These are phyloP conservation scores for Rhynchonycteris naso DNA, from an alignment of 2,797 vertebrate genomes.

Conservation along the genomic window DNA sequence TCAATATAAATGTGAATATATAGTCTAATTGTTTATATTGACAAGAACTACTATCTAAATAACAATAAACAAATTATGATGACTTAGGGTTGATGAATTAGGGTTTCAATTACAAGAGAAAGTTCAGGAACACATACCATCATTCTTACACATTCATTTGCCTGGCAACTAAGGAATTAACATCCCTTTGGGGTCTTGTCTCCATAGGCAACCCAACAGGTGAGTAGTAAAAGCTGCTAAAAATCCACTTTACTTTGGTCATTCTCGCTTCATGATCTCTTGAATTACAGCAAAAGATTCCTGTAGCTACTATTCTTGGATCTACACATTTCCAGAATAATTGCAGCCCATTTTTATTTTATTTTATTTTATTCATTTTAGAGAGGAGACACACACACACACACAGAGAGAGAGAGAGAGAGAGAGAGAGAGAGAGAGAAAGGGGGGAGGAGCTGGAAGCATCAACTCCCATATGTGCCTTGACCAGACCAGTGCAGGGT, in stretches of 20 bases:
- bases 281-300: neutral
- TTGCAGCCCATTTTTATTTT: neutral
- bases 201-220: neutral
- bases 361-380: too few relatives aligned
- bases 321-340: constrained; percentile 38
- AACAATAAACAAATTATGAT: neutral
- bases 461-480: too few relatives aligned
- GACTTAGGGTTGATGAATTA: too few relatives aligned
- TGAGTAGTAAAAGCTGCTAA: neutral
- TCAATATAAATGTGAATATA: neutral
- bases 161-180: neutral
- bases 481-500: too few relatives aligned
- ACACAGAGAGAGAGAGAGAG: too few relatives aligned
- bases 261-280: neutral
- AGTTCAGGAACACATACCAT: neutral
- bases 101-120: neutral
- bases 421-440: too few relatives aligned
- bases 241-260: neutral
- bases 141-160: neutral
- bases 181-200: neutral
- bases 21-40: neutral
- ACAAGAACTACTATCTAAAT: neutral
- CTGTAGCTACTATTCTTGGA: neutral
- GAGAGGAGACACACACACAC: too few relatives aligned
- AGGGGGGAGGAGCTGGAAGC: too few relatives aligned